These are phyloP conservation scores for Diloba caeruleocephala DNA, from an alignment of 2,888 invertebrate species.

Conservation along the genomic window DNA sequence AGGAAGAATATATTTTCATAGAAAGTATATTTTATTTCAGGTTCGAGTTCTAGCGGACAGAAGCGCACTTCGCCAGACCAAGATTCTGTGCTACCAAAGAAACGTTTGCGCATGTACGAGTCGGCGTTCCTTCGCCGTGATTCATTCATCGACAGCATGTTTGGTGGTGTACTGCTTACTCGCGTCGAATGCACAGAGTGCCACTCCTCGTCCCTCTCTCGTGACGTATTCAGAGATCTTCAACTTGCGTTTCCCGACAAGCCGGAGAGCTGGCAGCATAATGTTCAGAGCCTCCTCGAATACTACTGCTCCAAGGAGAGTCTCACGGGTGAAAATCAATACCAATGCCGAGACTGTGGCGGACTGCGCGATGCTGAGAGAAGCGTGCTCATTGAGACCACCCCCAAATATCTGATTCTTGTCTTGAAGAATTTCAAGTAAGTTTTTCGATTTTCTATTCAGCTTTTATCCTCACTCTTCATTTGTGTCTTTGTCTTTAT, in stretches of 20 bases:
- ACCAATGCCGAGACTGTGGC: conserved; percentile 93
- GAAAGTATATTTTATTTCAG: conserved; percentile 50
- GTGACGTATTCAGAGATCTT: conserved; percentile 94
- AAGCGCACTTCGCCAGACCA: conserved; percentile 60
- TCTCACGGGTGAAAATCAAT: conserved; percentile 94
- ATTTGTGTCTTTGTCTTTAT: conserved; percentile 21
- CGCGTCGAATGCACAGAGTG: conserved; percentile 93
- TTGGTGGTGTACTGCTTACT: conserved; percentile 93
- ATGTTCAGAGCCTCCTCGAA: conserved; percentile 93
- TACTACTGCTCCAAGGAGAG: conserved; percentile 94
- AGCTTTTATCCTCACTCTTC: conserved; percentile 8
- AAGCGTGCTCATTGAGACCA: conserved; percentile 89
- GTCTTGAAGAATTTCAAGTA: conserved; percentile 94
- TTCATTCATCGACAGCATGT: conserved; percentile 90
- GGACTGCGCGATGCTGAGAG: conserved; percentile 93
- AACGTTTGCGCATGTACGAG: conserved; percentile 68
- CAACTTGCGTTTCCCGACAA: conserved; percentile 93
- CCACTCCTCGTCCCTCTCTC: conserved; percentile 91
- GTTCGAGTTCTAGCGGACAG: conserved; percentile 61
- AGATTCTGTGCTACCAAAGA: conserved; percentile 59
- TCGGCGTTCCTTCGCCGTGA: conserved; percentile 66
- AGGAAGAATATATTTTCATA: too few species aligned
- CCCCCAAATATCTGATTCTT: conserved; percentile 94
- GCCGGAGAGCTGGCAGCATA: conserved; percentile 82
- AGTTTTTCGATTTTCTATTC: conserved; percentile 52